Evolutionary conservation across 2,113 vertebrate species (phyloP), one percentile per base, ranked within the genome.

Genomic region (Diphyllodes magnificus): DNA sequence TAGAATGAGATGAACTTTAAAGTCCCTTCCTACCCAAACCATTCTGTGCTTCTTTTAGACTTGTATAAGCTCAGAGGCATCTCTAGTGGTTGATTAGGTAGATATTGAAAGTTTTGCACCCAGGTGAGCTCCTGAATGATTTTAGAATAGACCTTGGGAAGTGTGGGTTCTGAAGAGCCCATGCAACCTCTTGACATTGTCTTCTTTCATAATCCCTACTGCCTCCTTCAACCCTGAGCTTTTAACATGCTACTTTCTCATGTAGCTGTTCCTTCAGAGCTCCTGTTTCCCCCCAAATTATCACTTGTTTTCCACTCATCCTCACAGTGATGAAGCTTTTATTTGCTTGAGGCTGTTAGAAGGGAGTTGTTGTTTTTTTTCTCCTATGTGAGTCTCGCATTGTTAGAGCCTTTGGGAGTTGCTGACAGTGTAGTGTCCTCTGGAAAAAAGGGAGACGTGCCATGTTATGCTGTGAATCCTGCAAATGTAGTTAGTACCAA

Each of bases 331-430:
- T 56, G 60, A 64, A 59, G 22, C 18, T 50, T 64, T 57, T 22
- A 30, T 69, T 87, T 92, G 49, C 79, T 72, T 53, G 53, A 68
- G 53, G 59, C 44, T 35, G 13, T 59, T 77, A 47, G 42, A 68
- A 72, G 37, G 59, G 59, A 85, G 27, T 45, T 50, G 21, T 0
- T 35, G 51, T 47, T 18, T 56, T 65, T 61, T 23, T 23, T 0
- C 17, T 12, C 12, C 21, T n/a, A 2, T n/a, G 17, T 63, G 18
- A 56, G 10, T 40, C 15, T 77, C 0, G 0, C 25, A 44, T 50
- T 70, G 70, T 60, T 45, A 40, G 61, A 61, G 56, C 10, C 33
- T 40, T 70, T 76, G 70, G 61, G 30, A 47, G 16, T 1, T 89
- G 61, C 54, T 82, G 79, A 21, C 77, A 68, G 23, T 57, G 71